A percentile compares a stretch with the other conserved stretches of the same genome.
Conservation (phyloP, 1,140 invertebrate genomes). For the Helicoverpa armigera region DNA sequence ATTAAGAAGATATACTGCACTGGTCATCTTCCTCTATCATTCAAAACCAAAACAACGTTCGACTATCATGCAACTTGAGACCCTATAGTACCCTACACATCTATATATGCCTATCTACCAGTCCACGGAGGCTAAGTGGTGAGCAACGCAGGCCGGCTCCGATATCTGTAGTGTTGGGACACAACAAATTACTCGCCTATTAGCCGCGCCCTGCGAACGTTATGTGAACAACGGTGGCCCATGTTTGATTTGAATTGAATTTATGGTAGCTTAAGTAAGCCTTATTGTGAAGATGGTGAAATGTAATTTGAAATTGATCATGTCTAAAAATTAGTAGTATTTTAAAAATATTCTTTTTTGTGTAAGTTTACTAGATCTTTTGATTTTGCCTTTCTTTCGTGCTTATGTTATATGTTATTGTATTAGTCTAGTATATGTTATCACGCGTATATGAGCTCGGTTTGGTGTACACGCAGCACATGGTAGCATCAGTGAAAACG, state of each 20-base stretch:
- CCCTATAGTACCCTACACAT: too few relatives aligned
- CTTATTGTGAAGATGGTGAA: neutral
- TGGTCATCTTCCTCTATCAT: too few relatives aligned
- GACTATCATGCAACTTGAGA: too few relatives aligned
- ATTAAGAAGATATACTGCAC: too few relatives aligned
- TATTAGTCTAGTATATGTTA: too few relatives aligned
- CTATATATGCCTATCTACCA: neutral
- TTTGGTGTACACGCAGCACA: too few relatives aligned
- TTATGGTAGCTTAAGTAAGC: neutral
- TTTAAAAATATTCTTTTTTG: neutral
- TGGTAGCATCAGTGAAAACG: too few relatives aligned
- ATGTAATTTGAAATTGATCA: neutral
- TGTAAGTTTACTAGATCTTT: too few relatives aligned
- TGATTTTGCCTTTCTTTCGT: too few relatives aligned
- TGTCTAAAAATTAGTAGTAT: neutral
- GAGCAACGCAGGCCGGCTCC: neutral
- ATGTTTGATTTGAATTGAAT: conserved; percentile 10
- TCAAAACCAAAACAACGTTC: too few relatives aligned
- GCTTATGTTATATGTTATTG: too few relatives aligned
- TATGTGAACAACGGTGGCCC: conserved; percentile 51
- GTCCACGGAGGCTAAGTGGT: neutral
- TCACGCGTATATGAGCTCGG: too few relatives aligned
- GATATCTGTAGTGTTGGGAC: conserved; percentile 34
- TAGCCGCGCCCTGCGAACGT: conserved; percentile 43
- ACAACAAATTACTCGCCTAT: conserved; percentile 60